Conservation (phyloP, 1,140 invertebrate genomes). For the Anastrepha obliqua region DNA sequence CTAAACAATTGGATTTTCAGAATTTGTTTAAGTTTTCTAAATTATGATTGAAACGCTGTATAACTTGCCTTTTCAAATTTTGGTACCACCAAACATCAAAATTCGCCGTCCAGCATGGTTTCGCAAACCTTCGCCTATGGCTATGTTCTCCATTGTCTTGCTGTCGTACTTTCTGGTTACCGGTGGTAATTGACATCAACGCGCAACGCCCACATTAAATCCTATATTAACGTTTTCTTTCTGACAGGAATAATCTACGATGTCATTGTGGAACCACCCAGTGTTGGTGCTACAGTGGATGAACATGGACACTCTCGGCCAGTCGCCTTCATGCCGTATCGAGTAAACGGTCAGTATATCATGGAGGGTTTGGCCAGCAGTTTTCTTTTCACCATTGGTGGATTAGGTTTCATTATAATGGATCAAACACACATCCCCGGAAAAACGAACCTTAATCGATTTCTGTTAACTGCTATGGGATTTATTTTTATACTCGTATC, state of each 20-base stretch:
- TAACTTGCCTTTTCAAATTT: constrained; percentile 85
- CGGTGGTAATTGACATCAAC: constrained; percentile 84
- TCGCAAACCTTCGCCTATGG: constrained; percentile 91
- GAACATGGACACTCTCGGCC: constrained; percentile 96
- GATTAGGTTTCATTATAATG: constrained; percentile 96
- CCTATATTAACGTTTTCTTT: constrained; percentile 55
- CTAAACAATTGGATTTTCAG: background rate
- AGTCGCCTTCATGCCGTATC: constrained; percentile 98
- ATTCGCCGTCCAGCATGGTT: constrained; percentile 94
- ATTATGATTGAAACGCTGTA: constrained; percentile 86
- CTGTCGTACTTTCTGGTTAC: constrained; percentile 98
- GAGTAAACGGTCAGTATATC: constrained; percentile 99
- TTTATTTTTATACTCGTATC: constrained; percentile 95
- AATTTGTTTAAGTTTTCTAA: background rate
- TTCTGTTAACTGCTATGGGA: constrained; percentile 93
- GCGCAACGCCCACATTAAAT: constrained; percentile 12
- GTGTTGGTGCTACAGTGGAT: constrained; percentile 97
- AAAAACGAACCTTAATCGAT: constrained; percentile 93
- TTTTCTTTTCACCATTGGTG: constrained; percentile 96
- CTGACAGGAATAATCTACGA: constrained; percentile 96
- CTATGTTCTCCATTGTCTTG: constrained; percentile 91
- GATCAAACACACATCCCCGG: constrained; percentile 94
- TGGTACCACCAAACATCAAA: constrained; percentile 95
- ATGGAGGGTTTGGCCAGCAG: constrained; percentile 98
- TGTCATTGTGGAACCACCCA: constrained; percentile 98